These are phyloP conservation scores for Bombylius discolor DNA, from an alignment of 2,888 invertebrate species.

Conservation along the genomic window DNA sequence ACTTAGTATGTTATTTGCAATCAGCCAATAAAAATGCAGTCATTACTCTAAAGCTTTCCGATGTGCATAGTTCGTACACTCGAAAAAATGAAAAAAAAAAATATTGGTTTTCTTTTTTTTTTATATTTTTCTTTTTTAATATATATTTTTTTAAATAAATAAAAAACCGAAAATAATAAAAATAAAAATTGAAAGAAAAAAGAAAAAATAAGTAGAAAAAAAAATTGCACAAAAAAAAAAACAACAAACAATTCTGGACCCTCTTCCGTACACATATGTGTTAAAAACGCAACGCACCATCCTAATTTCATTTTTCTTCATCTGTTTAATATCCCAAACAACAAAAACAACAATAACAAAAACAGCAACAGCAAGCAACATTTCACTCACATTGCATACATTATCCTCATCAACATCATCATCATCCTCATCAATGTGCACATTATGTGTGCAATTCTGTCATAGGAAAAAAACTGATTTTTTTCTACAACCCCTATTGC, in stretches of 20 bases:
- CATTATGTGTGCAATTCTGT: neutral
- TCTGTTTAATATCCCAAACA: neutral
- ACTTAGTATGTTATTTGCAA: conserved; percentile 31
- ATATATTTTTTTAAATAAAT: no score
- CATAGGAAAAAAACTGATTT: conserved; percentile 3
- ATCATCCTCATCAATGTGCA: neutral
- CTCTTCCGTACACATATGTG: conserved; percentile 2
- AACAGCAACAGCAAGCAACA: no score
- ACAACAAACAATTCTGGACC: no score
- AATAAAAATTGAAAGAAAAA: neutral
- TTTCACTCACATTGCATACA: no score
- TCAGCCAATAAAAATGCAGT: conserved; percentile 38
- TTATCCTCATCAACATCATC: no score
- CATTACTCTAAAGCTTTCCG: conserved; percentile 23
- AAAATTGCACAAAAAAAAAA: neutral
- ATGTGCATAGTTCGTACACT: neutral
- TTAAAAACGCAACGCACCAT: conserved; percentile 8
- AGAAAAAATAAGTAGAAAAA: neutral
- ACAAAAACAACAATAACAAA: no score
- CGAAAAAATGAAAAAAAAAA: neutral
- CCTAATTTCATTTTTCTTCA: conserved; percentile 7
- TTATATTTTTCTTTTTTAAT: no score
- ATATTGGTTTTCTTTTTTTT: neutral
- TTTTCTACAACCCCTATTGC: conserved; percentile 2
- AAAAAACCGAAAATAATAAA: neutral